Evolutionary conservation across 2,113 vertebrate species (phyloP).

Genomic region (Puntigrus tetrazona): DNA sequence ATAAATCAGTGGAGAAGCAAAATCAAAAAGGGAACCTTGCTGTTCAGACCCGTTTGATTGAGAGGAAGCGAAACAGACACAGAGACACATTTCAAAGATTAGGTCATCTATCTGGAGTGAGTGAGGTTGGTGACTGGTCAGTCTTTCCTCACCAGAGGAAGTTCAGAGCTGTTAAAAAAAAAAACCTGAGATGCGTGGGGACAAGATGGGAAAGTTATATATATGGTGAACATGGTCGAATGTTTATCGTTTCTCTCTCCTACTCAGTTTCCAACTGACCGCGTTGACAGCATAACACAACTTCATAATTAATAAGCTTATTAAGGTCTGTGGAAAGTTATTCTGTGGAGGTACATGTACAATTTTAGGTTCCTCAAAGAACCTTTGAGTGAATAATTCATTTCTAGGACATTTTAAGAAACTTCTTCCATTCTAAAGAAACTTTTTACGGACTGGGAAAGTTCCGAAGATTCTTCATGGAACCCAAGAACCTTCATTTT

Average conservation of each 20-base stretch:
- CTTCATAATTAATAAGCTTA: no score
- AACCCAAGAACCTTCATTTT: neutral
- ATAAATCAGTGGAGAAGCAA: neutral
- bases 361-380: neutral
- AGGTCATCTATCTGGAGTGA: neutral
- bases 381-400: neutral
- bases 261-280: conserved; percentile 21
- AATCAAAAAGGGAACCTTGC: neutral
- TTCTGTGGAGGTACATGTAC: neutral
- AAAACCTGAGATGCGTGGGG: neutral
- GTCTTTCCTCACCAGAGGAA: neutral
- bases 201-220: neutral
- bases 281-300: neutral
- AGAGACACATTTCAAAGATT: neutral
- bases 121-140: neutral
- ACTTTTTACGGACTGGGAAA: neutral
- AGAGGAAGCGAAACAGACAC: neutral
- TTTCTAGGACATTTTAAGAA: neutral
- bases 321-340: no score
- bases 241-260: neutral
- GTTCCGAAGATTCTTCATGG: neutral
- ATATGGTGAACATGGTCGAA: neutral
- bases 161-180: neutral
- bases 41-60: neutral
- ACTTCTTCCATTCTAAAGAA: neutral